Evolutionary conservation across 2,797 vertebrate genomes (phyloP).

Genomic region (Octomys mimax): DNA sequence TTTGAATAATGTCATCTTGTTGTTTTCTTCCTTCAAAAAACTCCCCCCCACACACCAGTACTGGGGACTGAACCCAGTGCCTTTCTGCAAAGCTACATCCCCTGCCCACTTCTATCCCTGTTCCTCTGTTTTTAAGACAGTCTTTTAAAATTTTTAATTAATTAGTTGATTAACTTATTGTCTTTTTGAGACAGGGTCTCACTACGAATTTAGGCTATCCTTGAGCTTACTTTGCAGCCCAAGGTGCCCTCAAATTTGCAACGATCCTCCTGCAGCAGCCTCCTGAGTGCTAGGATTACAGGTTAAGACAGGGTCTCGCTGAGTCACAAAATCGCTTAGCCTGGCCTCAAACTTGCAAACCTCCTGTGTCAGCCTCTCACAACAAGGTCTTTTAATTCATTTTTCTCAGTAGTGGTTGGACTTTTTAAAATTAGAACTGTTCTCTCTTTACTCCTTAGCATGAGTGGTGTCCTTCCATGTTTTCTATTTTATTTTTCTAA

Average conservation of each 20-base stretch:
- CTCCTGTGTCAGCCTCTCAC: background rate
- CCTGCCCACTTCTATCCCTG: background rate
- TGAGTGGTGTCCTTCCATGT: background rate
- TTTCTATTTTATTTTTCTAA: background rate
- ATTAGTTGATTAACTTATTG: too few relatives aligned
- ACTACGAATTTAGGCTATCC: too few relatives aligned
- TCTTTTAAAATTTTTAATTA: too few relatives aligned
- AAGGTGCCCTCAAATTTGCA: too few relatives aligned
- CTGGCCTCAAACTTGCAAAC: background rate
- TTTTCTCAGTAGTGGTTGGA: background rate
- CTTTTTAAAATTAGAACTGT: background rate
- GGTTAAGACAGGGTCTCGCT: background rate
- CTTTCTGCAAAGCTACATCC: background rate
- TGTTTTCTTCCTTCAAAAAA: background rate
- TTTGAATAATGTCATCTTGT: background rate
- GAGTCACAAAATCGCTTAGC: background rate
- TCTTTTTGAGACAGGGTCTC: too few relatives aligned
- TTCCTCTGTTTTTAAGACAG: background rate
- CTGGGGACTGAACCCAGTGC: background rate
- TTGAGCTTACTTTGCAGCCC: too few relatives aligned
- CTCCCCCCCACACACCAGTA: background rate
- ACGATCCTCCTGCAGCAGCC: too few relatives aligned
- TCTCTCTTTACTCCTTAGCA: background rate
- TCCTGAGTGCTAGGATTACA: too few relatives aligned
- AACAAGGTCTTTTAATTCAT: background rate